Evolutionary conservation across 2,888 invertebrate species (phyloP).

Genomic region (Oxycera nigricornis): DNA sequence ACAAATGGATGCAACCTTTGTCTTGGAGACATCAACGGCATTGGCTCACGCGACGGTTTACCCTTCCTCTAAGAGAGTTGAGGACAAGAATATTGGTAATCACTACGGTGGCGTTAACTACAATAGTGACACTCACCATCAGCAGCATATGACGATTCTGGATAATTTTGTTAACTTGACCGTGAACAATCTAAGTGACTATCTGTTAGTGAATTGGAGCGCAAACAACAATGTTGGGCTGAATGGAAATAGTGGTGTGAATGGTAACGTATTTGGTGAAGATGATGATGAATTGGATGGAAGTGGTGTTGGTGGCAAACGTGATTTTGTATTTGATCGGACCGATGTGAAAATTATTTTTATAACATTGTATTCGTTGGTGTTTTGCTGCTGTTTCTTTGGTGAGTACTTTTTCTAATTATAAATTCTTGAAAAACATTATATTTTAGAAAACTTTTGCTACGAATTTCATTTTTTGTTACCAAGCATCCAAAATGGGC

Average conservation of each 20-base stretch:
- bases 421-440: too few species aligned
- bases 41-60: not conserved
- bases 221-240: slow-evolving; percentile 7
- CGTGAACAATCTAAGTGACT: slow-evolving; percentile 37
- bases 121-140: not conserved
- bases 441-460: too few species aligned
- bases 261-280: slow-evolving; percentile 45
- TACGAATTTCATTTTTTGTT: too few species aligned
- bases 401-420: slow-evolving; percentile 68
- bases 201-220: slow-evolving; percentile 29
- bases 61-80: not conserved
- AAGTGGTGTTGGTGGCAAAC: slow-evolving; percentile 53
- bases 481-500: too few species aligned
- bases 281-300: slow-evolving; percentile 47
- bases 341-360: slow-evolving; percentile 76
- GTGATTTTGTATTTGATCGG: slow-evolving; percentile 79
- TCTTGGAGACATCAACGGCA: not conserved
- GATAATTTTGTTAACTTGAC: slow-evolving; percentile 32
- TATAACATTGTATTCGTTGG: slow-evolving; percentile 77
- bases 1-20: not conserved
- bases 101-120: not conserved
- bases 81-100: not conserved
- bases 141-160: slow-evolving; percentile 16
- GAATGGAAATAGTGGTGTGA: slow-evolving; percentile 43
- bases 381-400: slow-evolving; percentile 83